Base-by-base conservation (phyloP, 2,113 vertebrate species). In the Lagopus leucura region DNA sequence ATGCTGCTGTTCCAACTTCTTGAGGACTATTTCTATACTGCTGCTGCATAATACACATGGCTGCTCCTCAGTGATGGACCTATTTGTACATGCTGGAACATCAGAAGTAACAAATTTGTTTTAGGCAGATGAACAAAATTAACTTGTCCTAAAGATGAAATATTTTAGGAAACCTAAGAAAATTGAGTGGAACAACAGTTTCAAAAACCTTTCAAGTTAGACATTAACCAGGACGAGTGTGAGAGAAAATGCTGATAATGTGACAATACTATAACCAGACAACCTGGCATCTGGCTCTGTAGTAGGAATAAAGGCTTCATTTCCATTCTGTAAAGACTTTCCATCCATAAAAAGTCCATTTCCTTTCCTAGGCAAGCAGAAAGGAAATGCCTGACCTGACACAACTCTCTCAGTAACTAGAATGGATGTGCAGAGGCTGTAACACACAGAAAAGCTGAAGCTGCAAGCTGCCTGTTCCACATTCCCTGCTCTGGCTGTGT, bases 251-350 rank as follows among this genome's bases (percentile, higher is more conserved):
- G 65, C 43, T 3, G 4, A 88, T 73, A 80, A 83, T 0, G 1
- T 82, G 86, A 83, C 61, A 81, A 40, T 43, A 18, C 38, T 84
- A 17, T 43, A 86, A 88, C 45, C 72, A 96, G 73, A 64, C 80
- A 1, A 24, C 70, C 80, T 81, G 88, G 82, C 91, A 90, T 78
- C 70, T 42, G 45, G 65, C 52, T 88, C 55, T 81, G 57, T 17
- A 91, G 72, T 15, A 22, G 63, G 34, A 92, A 93, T 80, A 77
- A 93, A 86, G 69, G 81, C 66, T 75, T 90, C 1, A 81, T 75
- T 92, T 88, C 54, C 74, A 85, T 85, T 61, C 78, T 72, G 79
- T 73, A 57, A 91, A 61, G 47, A 87, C 27, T n/a, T 88, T 70
- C 40, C 64, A 82, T 54, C 78, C 82, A 81, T 79, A 82, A 89